Conservation (phyloP, 2,888 invertebrate genomes). For the Timema cristinae region DNA sequence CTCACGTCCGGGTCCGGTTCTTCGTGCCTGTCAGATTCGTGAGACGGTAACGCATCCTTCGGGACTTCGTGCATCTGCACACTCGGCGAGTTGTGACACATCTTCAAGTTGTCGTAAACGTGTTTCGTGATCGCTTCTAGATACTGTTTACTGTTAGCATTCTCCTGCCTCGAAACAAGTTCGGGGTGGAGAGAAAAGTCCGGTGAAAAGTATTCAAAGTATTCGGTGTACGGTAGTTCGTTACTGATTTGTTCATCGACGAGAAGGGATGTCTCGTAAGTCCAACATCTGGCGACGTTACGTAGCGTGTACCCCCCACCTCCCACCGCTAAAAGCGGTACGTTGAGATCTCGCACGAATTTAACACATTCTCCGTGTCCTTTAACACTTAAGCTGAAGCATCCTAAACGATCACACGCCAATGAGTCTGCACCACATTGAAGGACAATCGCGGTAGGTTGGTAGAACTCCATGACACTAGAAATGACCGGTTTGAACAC, state of each 20-base stretch:
- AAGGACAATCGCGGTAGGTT: conserved; percentile 93
- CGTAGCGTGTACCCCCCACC: conserved; percentile 86
- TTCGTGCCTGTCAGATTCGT: conserved; percentile 58
- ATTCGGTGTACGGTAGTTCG: conserved; percentile 93
- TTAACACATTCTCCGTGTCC: conserved; percentile 98
- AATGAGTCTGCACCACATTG: conserved; percentile 98
- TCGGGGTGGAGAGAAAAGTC: conserved; percentile 96
- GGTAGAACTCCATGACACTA: conserved; percentile 93
- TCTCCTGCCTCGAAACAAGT: conserved; percentile 78
- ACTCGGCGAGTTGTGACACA: conserved; percentile 89
- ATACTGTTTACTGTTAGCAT: conserved; percentile 94
- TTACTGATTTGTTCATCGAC: conserved; percentile 91
- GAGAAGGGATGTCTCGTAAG: conserved; percentile 93
- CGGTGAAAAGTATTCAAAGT: conserved; percentile 95
- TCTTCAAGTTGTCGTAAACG: conserved; percentile 88
- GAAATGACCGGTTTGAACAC: conserved; percentile 93
- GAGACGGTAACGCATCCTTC: conserved; percentile 72
- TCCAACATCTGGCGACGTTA: conserved; percentile 98
- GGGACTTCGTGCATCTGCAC: conserved; percentile 98
- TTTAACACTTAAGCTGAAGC: conserved; percentile 91
- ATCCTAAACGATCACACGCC: conserved; percentile 91
- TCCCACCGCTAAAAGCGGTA: conserved; percentile 87
- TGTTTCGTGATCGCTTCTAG: conserved; percentile 82
- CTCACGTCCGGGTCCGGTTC: conserved; percentile 81
- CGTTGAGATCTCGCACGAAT: conserved; percentile 86